These are phyloP conservation scores for Neodiprion fabricii DNA, from an alignment of 1,140 invertebrate species.

Conservation along the genomic window DNA sequence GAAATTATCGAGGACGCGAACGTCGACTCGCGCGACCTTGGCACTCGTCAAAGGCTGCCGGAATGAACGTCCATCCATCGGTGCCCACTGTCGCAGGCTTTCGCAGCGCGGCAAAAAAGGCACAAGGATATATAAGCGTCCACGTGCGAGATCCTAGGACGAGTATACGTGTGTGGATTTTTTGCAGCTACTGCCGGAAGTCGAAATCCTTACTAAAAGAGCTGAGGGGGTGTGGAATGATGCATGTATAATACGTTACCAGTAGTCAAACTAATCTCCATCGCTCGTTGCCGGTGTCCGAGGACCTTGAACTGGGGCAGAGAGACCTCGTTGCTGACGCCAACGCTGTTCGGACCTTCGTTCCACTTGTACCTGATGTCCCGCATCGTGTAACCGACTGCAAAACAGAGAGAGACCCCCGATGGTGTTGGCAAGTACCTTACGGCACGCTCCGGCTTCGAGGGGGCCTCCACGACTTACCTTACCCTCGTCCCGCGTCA, in stretches of 20 bases:
- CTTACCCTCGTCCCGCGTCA: conserved; percentile 32
- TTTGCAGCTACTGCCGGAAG: no score
- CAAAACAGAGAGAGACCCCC: conserved; percentile 73
- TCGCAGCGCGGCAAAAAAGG: background rate
- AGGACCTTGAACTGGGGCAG: conserved; percentile 95
- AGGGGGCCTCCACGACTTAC: conserved; percentile 61
- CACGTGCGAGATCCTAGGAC: background rate
- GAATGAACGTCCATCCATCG: no score
- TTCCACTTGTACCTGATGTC: conserved; percentile 97
- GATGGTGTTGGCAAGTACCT: conserved; percentile 72
- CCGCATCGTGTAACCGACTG: conserved; percentile 97
- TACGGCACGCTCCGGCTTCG: conserved; percentile 58
- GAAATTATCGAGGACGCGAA: no score
- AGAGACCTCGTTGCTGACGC: conserved; percentile 90
- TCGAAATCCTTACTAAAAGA: no score
- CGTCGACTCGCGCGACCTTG: no score
- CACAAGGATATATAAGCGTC: background rate
- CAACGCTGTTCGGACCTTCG: conserved; percentile 89
- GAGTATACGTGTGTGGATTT: background rate
- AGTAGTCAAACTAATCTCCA: conserved; percentile 92
- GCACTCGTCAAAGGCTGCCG: no score
- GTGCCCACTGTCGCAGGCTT: no score
- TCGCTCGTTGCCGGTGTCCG: conserved; percentile 86
- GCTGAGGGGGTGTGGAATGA: conserved; percentile 22
- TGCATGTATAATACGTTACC: conserved; percentile 70